These are phyloP conservation scores for Buceros bicornis DNA, from an alignment of 2,797 vertebrate genomes.

Conservation along the genomic window DNA sequence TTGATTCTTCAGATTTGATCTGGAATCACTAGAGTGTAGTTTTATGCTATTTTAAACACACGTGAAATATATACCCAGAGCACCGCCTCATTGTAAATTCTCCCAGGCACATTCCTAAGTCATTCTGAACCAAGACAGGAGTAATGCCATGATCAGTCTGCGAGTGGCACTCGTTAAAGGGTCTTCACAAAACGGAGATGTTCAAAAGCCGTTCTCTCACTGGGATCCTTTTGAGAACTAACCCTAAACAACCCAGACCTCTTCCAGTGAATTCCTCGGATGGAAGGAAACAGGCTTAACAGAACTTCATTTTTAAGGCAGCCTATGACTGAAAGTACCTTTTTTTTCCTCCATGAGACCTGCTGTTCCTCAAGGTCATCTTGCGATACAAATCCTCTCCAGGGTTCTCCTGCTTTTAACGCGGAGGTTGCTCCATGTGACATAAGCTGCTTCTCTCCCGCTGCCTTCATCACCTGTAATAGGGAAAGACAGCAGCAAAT, in stretches of 20 bases:
- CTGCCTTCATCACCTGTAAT: neutral
- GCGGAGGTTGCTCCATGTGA: neutral
- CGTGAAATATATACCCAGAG: neutral
- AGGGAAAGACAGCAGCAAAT: constrained; percentile 16
- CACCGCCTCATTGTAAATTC: neutral
- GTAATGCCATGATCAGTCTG: neutral
- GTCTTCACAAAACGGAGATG: neutral
- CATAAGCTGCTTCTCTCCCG: neutral
- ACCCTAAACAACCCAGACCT: neutral
- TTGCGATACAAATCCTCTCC: neutral
- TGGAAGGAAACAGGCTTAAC: neutral
- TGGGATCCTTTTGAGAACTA: neutral
- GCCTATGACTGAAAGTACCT: neutral
- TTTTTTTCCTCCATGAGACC: neutral
- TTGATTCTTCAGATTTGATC: neutral
- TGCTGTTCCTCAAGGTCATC: neutral
- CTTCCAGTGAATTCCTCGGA: neutral
- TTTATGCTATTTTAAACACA: neutral
- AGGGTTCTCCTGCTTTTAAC: neutral
- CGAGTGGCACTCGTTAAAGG: neutral
- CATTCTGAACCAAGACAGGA: neutral
- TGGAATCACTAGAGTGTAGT: neutral
- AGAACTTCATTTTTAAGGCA: neutral
- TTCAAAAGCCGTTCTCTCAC: neutral
- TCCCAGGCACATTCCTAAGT: neutral